phyloP scores from a whole-genome alignment of 2,113 vertebrate species.

The Australoheros scitulus region DNA sequence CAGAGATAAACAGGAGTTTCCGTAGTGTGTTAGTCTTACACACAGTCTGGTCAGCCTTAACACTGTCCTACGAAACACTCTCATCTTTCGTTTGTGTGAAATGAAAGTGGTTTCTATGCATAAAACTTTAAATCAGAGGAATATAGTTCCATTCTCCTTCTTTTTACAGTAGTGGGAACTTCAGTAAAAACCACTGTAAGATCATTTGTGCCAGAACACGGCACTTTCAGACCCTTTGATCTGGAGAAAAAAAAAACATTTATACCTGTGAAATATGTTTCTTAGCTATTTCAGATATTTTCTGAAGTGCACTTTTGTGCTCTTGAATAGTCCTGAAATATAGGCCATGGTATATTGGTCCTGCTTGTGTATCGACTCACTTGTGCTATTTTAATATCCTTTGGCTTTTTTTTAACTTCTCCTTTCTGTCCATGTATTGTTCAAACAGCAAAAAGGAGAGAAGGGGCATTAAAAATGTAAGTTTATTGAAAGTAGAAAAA shows the following conservation, averaged over 20 bases:
- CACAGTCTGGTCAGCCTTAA: background rate
- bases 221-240: background rate
- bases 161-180: background rate
- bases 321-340: background rate
- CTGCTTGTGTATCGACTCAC: background rate
- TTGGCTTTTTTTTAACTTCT: background rate
- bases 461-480: slow-evolving; percentile 24
- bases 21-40: background rate
- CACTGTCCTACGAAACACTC: background rate
- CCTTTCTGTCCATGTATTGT: background rate
- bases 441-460: background rate
- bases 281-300: background rate
- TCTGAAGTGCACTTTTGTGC: background rate
- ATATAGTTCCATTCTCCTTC: background rate
- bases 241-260: background rate
- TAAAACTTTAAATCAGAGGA: background rate
- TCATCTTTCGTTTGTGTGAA: background rate
- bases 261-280: background rate
- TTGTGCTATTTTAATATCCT: background rate
- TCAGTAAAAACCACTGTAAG: background rate
- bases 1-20: background rate
- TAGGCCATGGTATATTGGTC: background rate
- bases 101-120: background rate
- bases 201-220: background rate
- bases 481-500: slow-evolving; percentile 22